phyloP scores from a whole-genome alignment of 1,140 invertebrate genomes.

The Condylostylus longicornis region DNA sequence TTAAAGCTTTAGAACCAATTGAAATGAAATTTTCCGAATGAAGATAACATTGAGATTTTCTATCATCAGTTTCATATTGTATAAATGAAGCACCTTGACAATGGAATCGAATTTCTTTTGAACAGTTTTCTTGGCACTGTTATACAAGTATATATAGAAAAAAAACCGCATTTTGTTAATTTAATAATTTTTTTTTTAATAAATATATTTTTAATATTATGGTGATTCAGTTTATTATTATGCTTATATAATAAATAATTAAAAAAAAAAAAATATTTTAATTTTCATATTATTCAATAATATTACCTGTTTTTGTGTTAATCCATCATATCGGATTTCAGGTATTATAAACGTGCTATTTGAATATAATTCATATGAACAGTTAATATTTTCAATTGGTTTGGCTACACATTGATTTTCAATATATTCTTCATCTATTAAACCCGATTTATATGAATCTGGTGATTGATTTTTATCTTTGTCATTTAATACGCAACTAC shows the following conservation, averaged over 20 bases:
- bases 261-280: neutral
- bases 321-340: constrained; percentile 26
- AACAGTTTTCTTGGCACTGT: constrained; percentile 26
- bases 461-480: constrained; percentile 44
- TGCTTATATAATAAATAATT: neutral
- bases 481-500: constrained; percentile 40
- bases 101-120: constrained; percentile 24
- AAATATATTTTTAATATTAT: constrained; percentile 20
- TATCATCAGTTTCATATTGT: constrained; percentile 13
- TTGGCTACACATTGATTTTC: constrained; percentile 43
- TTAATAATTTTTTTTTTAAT: constrained; percentile 21
- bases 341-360: constrained; percentile 30
- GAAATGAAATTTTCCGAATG: constrained; percentile 38
- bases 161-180: constrained; percentile 4
- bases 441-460: constrained; percentile 42
- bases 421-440: constrained; percentile 45
- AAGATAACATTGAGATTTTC: constrained; percentile 28
- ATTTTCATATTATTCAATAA: neutral
- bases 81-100: constrained; percentile 28
- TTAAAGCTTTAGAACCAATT: constrained; percentile 32
- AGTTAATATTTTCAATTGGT: constrained; percentile 21
- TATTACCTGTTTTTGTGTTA: constrained; percentile 31
- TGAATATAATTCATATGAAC: constrained; percentile 28
- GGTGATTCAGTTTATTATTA: no score
- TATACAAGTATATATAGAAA: constrained; percentile 8